Conservation (phyloP, 1,140 invertebrate genomes). For the Meloidogyne hapla region DNA sequence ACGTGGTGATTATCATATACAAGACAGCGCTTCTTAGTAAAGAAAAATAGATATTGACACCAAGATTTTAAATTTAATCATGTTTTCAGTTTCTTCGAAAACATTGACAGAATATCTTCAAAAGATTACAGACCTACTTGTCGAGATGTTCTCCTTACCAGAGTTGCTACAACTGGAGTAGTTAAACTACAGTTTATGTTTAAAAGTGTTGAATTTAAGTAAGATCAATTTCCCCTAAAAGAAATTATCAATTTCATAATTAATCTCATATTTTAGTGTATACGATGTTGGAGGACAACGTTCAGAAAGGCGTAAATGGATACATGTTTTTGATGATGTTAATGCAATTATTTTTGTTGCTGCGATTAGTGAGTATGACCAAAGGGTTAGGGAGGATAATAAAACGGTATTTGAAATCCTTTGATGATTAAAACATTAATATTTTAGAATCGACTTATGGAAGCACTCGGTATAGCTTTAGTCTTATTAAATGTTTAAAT, state of each 20-base stretch:
- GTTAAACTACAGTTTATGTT: conserved; percentile 84
- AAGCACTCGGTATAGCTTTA: conserved; percentile 59
- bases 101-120: conserved; percentile 86
- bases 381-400: conserved; percentile 40
- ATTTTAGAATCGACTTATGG: conserved; percentile 65
- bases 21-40: no score
- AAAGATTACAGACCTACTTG: conserved; percentile 65
- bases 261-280: conserved; percentile 57
- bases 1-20: background rate
- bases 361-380: conserved; percentile 54
- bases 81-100: conserved; percentile 69
- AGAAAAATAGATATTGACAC: no score
- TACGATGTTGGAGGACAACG: conserved; percentile 68
- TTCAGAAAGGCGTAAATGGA: conserved; percentile 70
- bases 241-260: no score
- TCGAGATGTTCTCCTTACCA: conserved; percentile 91
- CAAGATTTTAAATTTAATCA: no score
- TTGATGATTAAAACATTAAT: background rate
- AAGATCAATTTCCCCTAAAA: no score
- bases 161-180: conserved; percentile 88
- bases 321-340: conserved; percentile 69
- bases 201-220: conserved; percentile 56
- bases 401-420: conserved; percentile 35
- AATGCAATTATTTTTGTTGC: conserved; percentile 51
- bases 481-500: background rate